phyloP scores from a whole-genome alignment of 2,113 vertebrate species.

The Alectura lathami region DNA sequence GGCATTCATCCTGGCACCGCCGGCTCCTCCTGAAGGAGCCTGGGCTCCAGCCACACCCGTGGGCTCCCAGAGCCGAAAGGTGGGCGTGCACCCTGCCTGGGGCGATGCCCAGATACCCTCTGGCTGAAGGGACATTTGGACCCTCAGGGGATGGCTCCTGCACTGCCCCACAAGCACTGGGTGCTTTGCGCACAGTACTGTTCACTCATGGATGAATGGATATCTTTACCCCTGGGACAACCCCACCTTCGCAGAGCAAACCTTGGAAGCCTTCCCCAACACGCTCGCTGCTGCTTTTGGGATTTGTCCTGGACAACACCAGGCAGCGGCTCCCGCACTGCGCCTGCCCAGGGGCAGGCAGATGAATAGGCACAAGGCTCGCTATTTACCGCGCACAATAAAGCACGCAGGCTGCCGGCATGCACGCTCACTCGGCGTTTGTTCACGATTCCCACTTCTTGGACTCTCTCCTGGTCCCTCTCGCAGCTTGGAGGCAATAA shows the following conservation, averaged over 20 bases:
- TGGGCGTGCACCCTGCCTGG: neutral
- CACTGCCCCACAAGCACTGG: neutral
- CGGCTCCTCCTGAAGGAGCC: neutral
- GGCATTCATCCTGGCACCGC: neutral
- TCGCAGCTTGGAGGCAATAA: conserved; percentile 47
- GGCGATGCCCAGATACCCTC: neutral
- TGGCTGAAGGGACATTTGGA: neutral
- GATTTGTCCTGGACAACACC: neutral
- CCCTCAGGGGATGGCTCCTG: neutral
- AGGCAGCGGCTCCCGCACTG: neutral
- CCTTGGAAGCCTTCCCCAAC: neutral
- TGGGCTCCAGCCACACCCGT: neutral
- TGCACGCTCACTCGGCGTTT: neutral
- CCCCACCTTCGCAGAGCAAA: neutral
- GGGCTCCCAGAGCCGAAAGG: neutral
- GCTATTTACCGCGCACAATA: neutral
- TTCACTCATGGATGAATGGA: rapidly evolving
- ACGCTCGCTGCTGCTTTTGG: rapidly evolving
- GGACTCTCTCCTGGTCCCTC: conserved; percentile 35
- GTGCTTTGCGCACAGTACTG: neutral
- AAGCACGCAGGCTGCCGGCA: neutral
- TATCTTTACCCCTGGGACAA: neutral
- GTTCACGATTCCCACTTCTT: neutral
- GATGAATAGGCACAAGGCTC: neutral
- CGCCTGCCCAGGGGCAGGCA: neutral